Evolutionary conservation across 1,140 invertebrate genomes (phyloP), one percentile per base, ranked within the genome.

Genomic region (Carposina sasakii): DNA sequence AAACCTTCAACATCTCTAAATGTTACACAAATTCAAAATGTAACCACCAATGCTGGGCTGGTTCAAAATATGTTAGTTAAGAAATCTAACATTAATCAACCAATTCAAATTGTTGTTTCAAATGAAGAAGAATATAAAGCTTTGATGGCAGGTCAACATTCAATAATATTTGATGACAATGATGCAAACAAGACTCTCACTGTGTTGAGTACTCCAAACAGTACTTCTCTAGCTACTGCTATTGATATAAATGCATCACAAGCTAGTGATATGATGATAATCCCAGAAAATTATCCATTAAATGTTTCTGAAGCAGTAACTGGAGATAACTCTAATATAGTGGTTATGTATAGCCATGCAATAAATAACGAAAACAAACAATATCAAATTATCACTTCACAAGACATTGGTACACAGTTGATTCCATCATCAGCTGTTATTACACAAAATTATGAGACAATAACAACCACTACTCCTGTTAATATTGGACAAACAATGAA

Each of bases 321-420:
- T 23, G 52, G 68, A 24, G 81, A 88, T 41, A 88, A 88, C 68
- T 85, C 87, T 4, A 89, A 89, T 56, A 88, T 88, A 63, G 87
- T 89, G 17, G 87, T 89, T 22, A 81, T 89, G n/a, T 89, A 89
- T 45, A 88, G 87, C 64, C 87, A 89, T 66, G 82, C 85, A 23
- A 75, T 87, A 20, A 84, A 87, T 64, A 81, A 85, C 36, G 76
- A 83, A 64, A 76, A 81, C 56, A 87, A 87, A 48, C 85, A 88
- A 60, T 89, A 60, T 47, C 75, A 78, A 59, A 57, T 79, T 10
- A 64, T 78, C 45, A 71, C 74, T 28, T 63, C 74, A 37, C 67
- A 76, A 54, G 74, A 55, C 36, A 52, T 83, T 40, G 74, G 63
- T 33, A 48, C 64, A 58, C 85, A 79, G 47, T 81, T 67, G 66